Base-by-base conservation (phyloP, 2,113 vertebrate genomes). In the Periophthalmus modestus region DNA sequence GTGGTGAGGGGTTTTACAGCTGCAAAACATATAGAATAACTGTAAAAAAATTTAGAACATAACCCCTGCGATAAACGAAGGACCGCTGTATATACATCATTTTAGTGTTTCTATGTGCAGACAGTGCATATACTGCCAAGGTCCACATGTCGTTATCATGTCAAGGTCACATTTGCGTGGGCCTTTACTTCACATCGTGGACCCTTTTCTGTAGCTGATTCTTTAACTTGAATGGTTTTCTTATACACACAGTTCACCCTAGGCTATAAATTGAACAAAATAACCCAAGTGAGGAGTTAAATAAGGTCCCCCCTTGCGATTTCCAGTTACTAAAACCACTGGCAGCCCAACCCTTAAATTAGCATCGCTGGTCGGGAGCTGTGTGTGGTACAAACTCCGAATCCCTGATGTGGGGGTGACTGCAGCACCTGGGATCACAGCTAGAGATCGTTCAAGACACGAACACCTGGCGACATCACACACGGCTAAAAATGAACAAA, bases 381-480 rank as follows among this genome's bases (percentile, higher is more conserved):
- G n/a, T 36, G 1, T 19, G 12, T 33, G 39, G 34, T 65, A 46
- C 28, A 28, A 28, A 28, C 28, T 28, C 28, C 82, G 65, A 66
- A 47, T 65, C 75, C 1, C n/a, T 47, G 2, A 28, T 57, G 79
- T 24, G 59, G 65, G 62, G 58, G 67, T 24, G 52, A 82, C 58
- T n/a, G 33, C 36, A 79, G 73, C 82, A 86, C 80, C 76, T 86
- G 82, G 39, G 78, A 83, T 77, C 77, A 73, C 75, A 72, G 74
- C 68, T 69, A 75, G 33, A 66, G 23, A 54, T 71, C 68, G 81
- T 77, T 80, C 74, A 77, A 66, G 57, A 65, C 58, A 48, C 58
- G 69, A 72, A 82, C 80, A 88, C 87, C 83, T 81, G 83, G 68
- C 69, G 69, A 75, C 81, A 84, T 77, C 73, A 77, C 52, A 71